phyloP scores from a whole-genome alignment of 2,888 invertebrate species.

The Hoplodrina blanda region DNA sequence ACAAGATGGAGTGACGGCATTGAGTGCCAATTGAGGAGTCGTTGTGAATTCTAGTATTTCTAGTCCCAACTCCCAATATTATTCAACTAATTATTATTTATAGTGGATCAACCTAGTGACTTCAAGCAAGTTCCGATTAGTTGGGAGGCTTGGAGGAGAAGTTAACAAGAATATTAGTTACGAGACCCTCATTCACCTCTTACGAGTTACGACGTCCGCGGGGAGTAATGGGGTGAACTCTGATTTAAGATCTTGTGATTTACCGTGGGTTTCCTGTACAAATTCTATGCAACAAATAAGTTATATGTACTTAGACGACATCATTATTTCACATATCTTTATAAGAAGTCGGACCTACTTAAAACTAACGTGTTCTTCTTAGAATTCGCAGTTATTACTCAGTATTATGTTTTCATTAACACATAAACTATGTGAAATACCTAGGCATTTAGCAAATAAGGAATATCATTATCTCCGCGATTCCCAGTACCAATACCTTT shows the following conservation, averaged over 20 bases:
- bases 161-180: constrained; percentile 45
- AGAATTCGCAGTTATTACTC: constrained; percentile 25
- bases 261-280: constrained; percentile 18
- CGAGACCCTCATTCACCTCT: constrained; percentile 29
- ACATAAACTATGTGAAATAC: constrained; percentile 27
- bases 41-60: constrained; percentile 23
- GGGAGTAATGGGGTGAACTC: constrained; percentile 38
- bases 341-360: neutral
- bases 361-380: constrained; percentile 14
- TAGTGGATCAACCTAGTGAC: constrained; percentile 8
- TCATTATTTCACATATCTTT: constrained; percentile 6
- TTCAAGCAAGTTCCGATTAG: constrained; percentile 33
- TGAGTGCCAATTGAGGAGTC: constrained; percentile 13
- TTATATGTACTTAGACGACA: constrained; percentile 15
- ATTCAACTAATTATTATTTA: constrained; percentile 32
- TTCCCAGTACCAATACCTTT: constrained; percentile 40
- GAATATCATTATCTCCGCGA: neutral
- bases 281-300: constrained; percentile 26
- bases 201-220: constrained; percentile 30
- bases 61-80: constrained; percentile 18
- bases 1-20: neutral
- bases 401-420: constrained; percentile 46
- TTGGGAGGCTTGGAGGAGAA: constrained; percentile 2
- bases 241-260: constrained; percentile 46
- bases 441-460: constrained; percentile 14